phyloP scores from a whole-genome alignment of 1,140 invertebrate species.

The Cydia strobilella region DNA sequence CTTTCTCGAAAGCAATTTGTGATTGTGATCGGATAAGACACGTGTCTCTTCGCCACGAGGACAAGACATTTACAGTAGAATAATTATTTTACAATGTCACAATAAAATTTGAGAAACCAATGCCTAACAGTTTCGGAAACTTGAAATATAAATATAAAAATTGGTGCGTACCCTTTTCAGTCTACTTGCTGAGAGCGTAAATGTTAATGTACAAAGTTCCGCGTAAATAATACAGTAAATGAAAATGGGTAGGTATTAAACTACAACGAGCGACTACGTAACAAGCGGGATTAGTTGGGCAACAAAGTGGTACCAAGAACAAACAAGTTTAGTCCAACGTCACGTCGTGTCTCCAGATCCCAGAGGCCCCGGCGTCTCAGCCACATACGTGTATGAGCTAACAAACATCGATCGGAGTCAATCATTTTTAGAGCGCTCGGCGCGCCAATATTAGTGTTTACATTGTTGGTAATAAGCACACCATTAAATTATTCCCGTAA shows the following conservation, averaged over 20 bases:
- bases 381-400: background rate
- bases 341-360: conserved; percentile 36
- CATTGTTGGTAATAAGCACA: conserved; percentile 19
- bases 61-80: background rate
- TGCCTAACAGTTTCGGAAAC: too few species aligned
- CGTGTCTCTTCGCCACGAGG: background rate
- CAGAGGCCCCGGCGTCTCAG: conserved; percentile 24
- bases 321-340: conserved; percentile 35
- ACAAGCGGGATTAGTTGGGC: conserved; percentile 31
- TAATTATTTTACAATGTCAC: too few species aligned
- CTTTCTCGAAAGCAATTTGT: background rate
- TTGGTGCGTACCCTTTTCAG: too few species aligned
- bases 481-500: conserved; percentile 26
- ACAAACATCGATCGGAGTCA: conserved; percentile 22
- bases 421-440: conserved; percentile 26
- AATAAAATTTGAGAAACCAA: too few species aligned
- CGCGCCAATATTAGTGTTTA: conserved; percentile 27
- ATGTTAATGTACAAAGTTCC: too few species aligned
- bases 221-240: background rate
- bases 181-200: too few species aligned
- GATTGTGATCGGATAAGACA: background rate
- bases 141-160: too few species aligned
- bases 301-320: conserved; percentile 40
- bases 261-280: conserved; percentile 10
- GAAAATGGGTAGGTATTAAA: background rate